Conservation (phyloP, 2,113 vertebrate genomes). For the Rhadina sibilatrix region DNA sequence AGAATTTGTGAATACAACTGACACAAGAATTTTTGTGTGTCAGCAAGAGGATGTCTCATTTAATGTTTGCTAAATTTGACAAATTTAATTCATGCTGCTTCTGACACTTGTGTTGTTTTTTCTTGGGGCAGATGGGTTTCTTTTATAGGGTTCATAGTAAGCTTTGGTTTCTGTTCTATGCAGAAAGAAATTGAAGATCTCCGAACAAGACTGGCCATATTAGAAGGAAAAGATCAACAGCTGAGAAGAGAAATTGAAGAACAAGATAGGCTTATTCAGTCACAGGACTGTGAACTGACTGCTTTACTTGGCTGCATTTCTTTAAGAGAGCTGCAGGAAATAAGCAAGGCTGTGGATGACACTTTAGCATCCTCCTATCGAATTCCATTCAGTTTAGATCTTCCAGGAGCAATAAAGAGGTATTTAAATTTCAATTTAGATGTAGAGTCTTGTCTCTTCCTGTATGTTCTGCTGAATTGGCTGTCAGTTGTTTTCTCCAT, state of each 20-base stretch:
- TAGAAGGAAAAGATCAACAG: conserved; percentile 74
- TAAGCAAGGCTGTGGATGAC: conserved; percentile 77
- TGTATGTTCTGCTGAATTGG: background rate
- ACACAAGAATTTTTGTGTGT: background rate
- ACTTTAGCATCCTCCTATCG: conserved; percentile 72
- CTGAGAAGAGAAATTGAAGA: conserved; percentile 78
- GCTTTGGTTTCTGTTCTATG: background rate
- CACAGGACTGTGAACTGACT: conserved; percentile 73
- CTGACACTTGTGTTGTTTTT: background rate
- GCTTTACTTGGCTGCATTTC: conserved; percentile 68
- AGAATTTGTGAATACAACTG: background rate
- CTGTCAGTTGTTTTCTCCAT: background rate
- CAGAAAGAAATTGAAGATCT: conserved; percentile 85
- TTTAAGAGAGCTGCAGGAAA: conserved; percentile 74
- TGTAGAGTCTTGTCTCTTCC: background rate
- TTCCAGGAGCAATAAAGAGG: conserved; percentile 78
- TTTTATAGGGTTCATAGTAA: background rate
- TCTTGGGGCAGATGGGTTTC: background rate
- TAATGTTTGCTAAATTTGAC: background rate
- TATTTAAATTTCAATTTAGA: conserved; percentile 38
- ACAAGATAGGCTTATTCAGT: conserved; percentile 68
- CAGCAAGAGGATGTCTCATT: background rate
- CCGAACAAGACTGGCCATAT: conserved; percentile 71
- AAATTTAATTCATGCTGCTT: background rate
- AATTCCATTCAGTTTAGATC: conserved; percentile 67